Percentiles rank a stretch among this genome's conserved stretches.
Evolutionary conservation across 2,888 invertebrate genomes (phyloP).

Genomic region (Cordilura impudica): DNA sequence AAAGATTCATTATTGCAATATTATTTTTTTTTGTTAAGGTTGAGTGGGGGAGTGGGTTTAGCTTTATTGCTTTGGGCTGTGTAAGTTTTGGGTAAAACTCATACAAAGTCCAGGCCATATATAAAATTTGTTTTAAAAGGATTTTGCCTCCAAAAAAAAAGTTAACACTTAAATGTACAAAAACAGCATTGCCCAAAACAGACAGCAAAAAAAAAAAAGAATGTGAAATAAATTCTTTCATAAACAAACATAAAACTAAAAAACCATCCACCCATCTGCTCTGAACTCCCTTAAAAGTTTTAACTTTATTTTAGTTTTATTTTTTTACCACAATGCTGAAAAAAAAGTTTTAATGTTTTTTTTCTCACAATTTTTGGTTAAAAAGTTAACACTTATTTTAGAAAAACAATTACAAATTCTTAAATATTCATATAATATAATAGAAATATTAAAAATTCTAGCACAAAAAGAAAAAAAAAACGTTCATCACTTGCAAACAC

Average conservation of each 20-base stretch:
- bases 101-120: neutral
- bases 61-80: slow-evolving; percentile 26
- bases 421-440: neutral
- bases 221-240: slow-evolving; percentile 40
- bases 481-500: too few relatives aligned
- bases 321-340: slow-evolving; percentile 1
- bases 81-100: slow-evolving; percentile 2
- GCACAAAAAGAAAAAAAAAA: neutral
- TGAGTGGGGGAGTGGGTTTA: neutral
- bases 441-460: neutral
- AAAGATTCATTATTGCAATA: neutral
- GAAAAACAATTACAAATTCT: slow-evolving; percentile 8
- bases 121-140: slow-evolving; percentile 45
- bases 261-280: neutral
- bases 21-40: neutral
- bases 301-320: slow-evolving; percentile 27
- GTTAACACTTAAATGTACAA: too few relatives aligned
- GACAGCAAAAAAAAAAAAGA: neutral
- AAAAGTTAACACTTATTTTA: slow-evolving; percentile 43
- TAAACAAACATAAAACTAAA: slow-evolving; percentile 51
- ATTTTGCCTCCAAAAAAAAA: slow-evolving; percentile 35
- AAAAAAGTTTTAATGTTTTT: neutral
- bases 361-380: slow-evolving; percentile 16
- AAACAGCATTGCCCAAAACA: slow-evolving; percentile 35
- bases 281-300: slow-evolving; percentile 9